Evolutionary conservation across 2,888 invertebrate genomes (phyloP).

Genomic region (Cephonodes hylas): DNA sequence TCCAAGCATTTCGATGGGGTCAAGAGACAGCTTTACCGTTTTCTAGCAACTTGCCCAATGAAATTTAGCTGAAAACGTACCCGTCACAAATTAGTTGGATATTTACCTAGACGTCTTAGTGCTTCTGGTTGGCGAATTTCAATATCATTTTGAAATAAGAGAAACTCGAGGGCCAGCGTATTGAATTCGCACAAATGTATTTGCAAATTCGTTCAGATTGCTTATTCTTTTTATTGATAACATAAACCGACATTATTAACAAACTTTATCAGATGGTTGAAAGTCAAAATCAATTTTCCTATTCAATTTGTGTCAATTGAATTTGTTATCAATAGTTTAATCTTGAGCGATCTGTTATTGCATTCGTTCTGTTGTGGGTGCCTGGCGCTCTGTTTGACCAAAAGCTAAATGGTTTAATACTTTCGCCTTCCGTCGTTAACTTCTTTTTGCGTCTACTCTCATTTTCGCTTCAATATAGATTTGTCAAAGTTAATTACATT

Average conservation of each 20-base stretch:
- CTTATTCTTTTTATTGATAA: slow-evolving; percentile 12
- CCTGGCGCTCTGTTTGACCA: slow-evolving; percentile 27
- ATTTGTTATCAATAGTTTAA: slow-evolving; percentile 29
- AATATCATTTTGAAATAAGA: slow-evolving; percentile 14
- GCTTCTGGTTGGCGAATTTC: slow-evolving; percentile 22
- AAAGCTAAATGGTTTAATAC: slow-evolving; percentile 35
- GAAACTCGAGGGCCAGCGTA: neutral
- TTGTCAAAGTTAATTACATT: slow-evolving; percentile 41
- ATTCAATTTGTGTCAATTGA: slow-evolving; percentile 25
- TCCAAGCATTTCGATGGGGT: slow-evolving; percentile 68
- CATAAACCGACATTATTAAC: slow-evolving; percentile 10
- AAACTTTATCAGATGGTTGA: slow-evolving; percentile 25
- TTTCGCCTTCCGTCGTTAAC: slow-evolving; percentile 33
- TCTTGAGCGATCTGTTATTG: slow-evolving; percentile 27
- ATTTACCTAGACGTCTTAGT: slow-evolving; percentile 33
- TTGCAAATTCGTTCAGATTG: neutral
- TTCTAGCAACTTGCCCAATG: slow-evolving; percentile 38
- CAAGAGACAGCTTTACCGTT: slow-evolving; percentile 64
- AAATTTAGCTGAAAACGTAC: slow-evolving; percentile 46
- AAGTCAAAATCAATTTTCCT: slow-evolving; percentile 24
- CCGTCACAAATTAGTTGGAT: slow-evolving; percentile 41
- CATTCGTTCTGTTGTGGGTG: slow-evolving; percentile 28
- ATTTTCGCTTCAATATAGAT: slow-evolving; percentile 38
- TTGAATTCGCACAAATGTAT: slow-evolving; percentile 16
- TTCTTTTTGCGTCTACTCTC: slow-evolving; percentile 28